phyloP scores from a whole-genome alignment of 2,888 invertebrate species.

The Monochamus alternatus region DNA sequence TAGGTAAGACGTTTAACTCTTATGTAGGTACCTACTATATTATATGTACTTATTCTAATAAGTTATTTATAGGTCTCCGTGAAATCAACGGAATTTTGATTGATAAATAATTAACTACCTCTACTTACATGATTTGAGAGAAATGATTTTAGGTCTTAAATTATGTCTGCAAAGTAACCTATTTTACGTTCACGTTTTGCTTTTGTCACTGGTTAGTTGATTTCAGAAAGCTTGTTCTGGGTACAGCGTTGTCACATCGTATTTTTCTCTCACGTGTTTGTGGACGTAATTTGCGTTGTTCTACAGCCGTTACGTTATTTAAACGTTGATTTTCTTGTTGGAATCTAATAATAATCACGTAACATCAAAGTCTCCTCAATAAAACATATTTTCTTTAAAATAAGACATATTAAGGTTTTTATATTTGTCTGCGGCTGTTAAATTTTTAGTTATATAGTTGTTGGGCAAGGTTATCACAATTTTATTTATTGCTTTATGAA shows the following conservation, averaged over 20 bases:
- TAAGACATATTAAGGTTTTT: neutral
- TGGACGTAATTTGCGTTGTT: conserved; percentile 14
- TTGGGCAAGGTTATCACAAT: neutral
- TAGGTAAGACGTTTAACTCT: too few species aligned
- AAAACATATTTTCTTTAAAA: neutral
- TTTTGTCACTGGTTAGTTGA: conserved; percentile 24
- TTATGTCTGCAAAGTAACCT: conserved; percentile 2
- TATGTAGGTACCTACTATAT: too few species aligned
- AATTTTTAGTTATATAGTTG: neutral
- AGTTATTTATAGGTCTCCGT: too few species aligned
- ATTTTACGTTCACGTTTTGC: conserved; percentile 3
- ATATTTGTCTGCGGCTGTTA: neutral
- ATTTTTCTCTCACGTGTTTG: conserved; percentile 36
- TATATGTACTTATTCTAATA: too few species aligned
- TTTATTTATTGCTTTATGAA: neutral
- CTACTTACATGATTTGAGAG: too few species aligned
- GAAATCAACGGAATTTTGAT: too few species aligned
- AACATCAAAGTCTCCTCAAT: neutral
- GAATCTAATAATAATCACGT: neutral
- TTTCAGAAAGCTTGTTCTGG: conserved; percentile 46
- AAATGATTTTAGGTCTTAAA: neutral
- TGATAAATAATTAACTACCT: too few species aligned
- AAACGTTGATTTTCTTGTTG: neutral
- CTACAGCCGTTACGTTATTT: neutral
- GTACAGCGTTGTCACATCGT: conserved; percentile 44